phyloP scores from a whole-genome alignment of 2,888 invertebrate genomes.

The Polymixis lichenea region DNA sequence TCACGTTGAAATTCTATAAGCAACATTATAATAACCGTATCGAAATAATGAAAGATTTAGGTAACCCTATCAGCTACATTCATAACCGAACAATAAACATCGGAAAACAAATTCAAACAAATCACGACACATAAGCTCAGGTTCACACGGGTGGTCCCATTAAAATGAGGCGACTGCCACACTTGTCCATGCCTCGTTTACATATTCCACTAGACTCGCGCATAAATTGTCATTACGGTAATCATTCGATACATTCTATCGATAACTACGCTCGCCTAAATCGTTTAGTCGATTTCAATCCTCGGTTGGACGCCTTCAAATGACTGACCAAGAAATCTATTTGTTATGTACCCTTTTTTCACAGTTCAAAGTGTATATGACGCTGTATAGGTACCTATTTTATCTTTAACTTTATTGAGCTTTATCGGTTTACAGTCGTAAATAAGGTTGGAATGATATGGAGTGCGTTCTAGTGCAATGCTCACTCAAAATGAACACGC shows the following conservation, averaged over 20 bases:
- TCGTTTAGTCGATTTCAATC: constrained; percentile 78
- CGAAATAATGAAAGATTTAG: constrained; percentile 50
- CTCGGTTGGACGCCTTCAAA: constrained; percentile 80
- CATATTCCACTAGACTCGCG: constrained; percentile 83
- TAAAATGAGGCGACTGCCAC: constrained; percentile 77
- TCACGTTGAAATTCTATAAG: constrained; percentile 39
- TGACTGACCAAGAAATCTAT: constrained; percentile 71
- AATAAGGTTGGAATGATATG: constrained; percentile 77
- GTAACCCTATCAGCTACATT: constrained; percentile 54
- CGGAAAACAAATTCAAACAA: constrained; percentile 65
- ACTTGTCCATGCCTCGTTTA: constrained; percentile 84
- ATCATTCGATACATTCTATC: constrained; percentile 85
- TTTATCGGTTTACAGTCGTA: constrained; percentile 83
- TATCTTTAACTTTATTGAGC: constrained; percentile 80
- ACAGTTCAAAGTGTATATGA: constrained; percentile 73
- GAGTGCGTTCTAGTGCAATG: constrained; percentile 69
- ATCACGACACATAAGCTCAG: constrained; percentile 66
- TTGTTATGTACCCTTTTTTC: constrained; percentile 71
- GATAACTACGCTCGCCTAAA: constrained; percentile 80
- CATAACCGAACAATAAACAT: constrained; percentile 64
- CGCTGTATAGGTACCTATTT: constrained; percentile 74
- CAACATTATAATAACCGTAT: constrained; percentile 46
- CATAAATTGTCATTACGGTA: constrained; percentile 89
- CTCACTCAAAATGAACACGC: constrained; percentile 71
- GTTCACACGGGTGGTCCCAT: constrained; percentile 85